A percentile compares a stretch with the other conserved stretches of the same genome.
Conservation (phyloP, 1,140 invertebrate species). For the Oryctes rhinoceros region DNA sequence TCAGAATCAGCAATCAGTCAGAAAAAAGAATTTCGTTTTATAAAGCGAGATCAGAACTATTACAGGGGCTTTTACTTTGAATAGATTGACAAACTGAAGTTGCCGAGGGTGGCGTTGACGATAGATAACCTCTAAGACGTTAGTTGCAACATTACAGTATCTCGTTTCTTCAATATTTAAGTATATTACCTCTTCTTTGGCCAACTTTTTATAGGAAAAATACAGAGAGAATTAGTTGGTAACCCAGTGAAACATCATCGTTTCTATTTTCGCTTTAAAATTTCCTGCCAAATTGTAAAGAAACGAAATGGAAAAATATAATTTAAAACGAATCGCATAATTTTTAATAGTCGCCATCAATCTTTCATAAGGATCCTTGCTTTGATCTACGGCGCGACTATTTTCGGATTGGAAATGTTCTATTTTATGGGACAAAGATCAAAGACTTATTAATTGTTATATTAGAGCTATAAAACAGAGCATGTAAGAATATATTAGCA, state of each 20-base stretch:
- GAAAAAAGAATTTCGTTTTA: no score
- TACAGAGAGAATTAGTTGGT: no score
- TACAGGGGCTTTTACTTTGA: no score
- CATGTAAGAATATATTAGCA: constrained; percentile 10
- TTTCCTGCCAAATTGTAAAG: not conserved
- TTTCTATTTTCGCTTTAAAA: not conserved
- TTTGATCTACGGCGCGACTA: constrained; percentile 16
- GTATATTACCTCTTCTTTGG: not conserved
- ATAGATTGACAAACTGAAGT: no score
- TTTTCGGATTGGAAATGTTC: constrained; percentile 1
- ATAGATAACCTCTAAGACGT: no score
- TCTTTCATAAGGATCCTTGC: not conserved
- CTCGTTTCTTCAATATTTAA: no score
- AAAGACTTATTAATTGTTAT: constrained; percentile 32
- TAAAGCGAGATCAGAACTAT: no score
- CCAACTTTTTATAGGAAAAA: not conserved
- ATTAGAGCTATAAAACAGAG: not conserved
- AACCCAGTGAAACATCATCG: not conserved
- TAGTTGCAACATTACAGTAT: no score
- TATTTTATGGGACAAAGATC: constrained; percentile 14
- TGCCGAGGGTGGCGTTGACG: no score
- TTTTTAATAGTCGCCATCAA: not conserved
- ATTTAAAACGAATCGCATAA: constrained; percentile 6
- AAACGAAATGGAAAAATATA: not conserved
- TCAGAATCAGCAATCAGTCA: no score